Evolutionary conservation across 2,888 invertebrate genomes (phyloP), one percentile per base, ranked within the genome.

Genomic region (Tipula lateralis): DNA sequence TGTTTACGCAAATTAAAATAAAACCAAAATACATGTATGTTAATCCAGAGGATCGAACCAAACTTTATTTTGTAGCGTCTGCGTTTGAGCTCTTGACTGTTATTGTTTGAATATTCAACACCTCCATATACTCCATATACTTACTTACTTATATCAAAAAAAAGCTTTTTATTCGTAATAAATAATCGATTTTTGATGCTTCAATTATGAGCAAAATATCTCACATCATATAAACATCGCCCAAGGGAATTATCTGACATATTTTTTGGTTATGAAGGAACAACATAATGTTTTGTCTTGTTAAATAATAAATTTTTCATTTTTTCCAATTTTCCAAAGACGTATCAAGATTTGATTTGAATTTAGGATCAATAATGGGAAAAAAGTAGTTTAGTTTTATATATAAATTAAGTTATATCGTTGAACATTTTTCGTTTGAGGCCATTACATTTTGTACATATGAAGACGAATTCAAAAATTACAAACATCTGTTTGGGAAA

Each of bases 151-250:
- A 44, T 16, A 44, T 44, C 44, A 24, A 66, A 66, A 19, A 19
- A 19, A 24, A 39, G n/a, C 16, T 16, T 12, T 50, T 6, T 4
- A 50, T 24, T 19, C 24, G 24, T 16, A 19, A 24, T 24, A 66
- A 44, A 44, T 44, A 44, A 66, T 66, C 66, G 66, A 66, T 66
- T 16, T 44, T 36, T 44, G n/a, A 24, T 66, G 16, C 7, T 50
- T 24, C 66, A 24, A 66, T 66, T 50, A 50, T 16, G 4, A 50
- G 16, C 4, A 16, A 66, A 66, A 66, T 66, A 9, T 66, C 66
- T 24, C 66, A 66, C 66, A 66, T 66, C 66, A 66, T 66, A n/a
- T n/a, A 66, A 66, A 66, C 66, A 66, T 66, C 66, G 9, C 66
- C 66, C 66, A 19, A 66, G 24, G 66, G 66, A 13, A 66, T 24